A percentile compares a stretch with the other conserved stretches of the same genome.
phyloP scores from a whole-genome alignment of 2,113 vertebrate species.

The Lucifuga dentata region DNA sequence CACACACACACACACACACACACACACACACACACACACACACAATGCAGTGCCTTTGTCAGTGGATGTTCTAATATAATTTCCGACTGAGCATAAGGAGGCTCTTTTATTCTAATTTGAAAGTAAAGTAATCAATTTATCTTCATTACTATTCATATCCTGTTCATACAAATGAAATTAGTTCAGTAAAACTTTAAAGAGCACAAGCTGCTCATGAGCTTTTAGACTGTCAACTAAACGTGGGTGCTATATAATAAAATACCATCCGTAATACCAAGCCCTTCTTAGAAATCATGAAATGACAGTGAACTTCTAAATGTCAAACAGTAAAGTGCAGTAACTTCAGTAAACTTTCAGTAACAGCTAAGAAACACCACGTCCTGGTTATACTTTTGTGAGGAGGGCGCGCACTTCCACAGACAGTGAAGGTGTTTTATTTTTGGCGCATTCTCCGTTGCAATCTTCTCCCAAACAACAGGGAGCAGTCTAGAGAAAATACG shows the following conservation, averaged over 20 bases:
- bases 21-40: constrained; percentile 21
- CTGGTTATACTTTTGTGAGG: too few species aligned
- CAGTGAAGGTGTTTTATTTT: too few species aligned
- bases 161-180: constrained; percentile 53
- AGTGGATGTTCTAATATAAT: constrained; percentile 17
- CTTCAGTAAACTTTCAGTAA: constrained; percentile 1
- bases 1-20: too few species aligned
- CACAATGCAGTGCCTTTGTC: constrained; percentile 19
- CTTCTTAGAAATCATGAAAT: constrained; percentile 11
- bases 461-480: too few species aligned
- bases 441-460: too few species aligned
- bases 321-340: neutral
- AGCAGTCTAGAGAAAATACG: too few species aligned
- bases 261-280: neutral
- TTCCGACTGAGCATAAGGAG: constrained; percentile 39
- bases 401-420: too few species aligned
- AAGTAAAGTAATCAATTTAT: constrained; percentile 65
- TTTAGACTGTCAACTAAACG: constrained; percentile 19
- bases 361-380: too few species aligned
- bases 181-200: constrained; percentile 37
- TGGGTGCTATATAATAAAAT: constrained; percentile 25
- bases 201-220: constrained; percentile 9
- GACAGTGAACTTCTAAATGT: constrained; percentile 17
- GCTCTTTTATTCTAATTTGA: constrained; percentile 26
- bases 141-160: constrained; percentile 44